These are phyloP conservation scores for Steinernema scapterisci DNA, from an alignment of 2,888 invertebrate genomes.

Conservation along the genomic window DNA sequence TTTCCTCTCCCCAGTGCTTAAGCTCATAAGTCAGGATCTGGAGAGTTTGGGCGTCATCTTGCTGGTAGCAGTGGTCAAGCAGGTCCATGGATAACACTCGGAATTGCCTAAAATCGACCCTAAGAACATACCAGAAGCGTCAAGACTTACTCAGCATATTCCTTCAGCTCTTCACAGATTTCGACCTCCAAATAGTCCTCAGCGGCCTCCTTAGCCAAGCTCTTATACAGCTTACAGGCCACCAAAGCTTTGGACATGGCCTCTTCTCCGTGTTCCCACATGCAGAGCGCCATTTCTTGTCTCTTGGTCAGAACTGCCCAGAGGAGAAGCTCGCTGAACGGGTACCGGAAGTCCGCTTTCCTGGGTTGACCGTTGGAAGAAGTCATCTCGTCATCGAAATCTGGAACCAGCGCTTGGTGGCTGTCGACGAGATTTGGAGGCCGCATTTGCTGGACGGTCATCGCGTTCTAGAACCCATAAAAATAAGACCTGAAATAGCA, in stretches of 20 bases:
- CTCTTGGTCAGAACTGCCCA: constrained; percentile 97
- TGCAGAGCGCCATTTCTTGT: constrained; percentile 85
- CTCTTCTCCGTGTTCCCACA: constrained; percentile 84
- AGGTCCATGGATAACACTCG: constrained; percentile 91
- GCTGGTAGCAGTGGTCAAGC: constrained; percentile 91
- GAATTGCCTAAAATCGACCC: constrained; percentile 80
- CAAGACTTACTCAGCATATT: constrained; percentile 89
- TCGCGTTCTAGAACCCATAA: not conserved
- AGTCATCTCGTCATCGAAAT: not conserved
- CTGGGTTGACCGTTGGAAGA: not conserved
- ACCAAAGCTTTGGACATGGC: constrained; percentile 62
- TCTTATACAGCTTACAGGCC: constrained; percentile 47
- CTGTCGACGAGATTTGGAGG: not conserved
- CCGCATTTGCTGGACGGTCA: not conserved
- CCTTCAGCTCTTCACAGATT: constrained; percentile 91
- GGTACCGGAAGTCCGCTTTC: constrained; percentile 71
- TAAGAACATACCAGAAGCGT: constrained; percentile 84
- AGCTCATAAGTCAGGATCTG: constrained; percentile 88
- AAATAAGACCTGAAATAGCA: not conserved
- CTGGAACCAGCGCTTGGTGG: not conserved
- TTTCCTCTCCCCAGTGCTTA: constrained; percentile 96
- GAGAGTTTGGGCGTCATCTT: constrained; percentile 77
- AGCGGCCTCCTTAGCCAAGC: constrained; percentile 92
- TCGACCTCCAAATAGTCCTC: constrained; percentile 96
- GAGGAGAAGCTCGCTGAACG: constrained; percentile 86